Evolutionary conservation across 2,113 vertebrate species (phyloP).

Genomic region (Laticauda laticaudata): DNA sequence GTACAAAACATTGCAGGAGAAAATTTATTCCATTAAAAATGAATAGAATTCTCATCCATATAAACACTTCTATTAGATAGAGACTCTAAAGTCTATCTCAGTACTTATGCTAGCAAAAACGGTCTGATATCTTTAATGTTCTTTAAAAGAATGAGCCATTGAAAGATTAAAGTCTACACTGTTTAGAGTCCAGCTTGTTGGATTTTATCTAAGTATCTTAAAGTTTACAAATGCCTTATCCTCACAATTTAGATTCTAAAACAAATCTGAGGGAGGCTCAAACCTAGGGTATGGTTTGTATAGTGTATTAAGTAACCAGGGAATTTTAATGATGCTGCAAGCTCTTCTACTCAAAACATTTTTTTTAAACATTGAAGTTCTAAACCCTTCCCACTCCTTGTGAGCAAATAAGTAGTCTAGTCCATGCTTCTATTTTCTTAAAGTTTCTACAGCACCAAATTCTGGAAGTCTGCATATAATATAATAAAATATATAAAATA

Average conservation of each 20-base stretch:
- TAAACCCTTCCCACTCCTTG: constrained; percentile 20
- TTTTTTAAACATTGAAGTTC: background rate
- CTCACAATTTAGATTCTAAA: constrained; percentile 33
- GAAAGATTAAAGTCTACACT: constrained; percentile 37
- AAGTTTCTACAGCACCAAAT: background rate
- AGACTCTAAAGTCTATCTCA: background rate
- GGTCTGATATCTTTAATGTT: constrained; percentile 33
- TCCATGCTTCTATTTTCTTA: constrained; percentile 3
- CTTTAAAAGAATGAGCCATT: constrained; percentile 49
- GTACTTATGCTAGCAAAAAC: background rate
- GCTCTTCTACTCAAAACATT: constrained; percentile 16
- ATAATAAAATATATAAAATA: background rate
- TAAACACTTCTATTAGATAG: background rate
- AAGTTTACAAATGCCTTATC: constrained; percentile 46
- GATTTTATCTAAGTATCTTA: constrained; percentile 37
- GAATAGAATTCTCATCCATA: background rate
- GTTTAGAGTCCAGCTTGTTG: constrained; percentile 40
- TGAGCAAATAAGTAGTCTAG: constrained; percentile 16
- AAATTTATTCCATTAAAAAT: constrained; percentile 5
- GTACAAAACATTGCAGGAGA: background rate
- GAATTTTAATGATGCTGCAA: background rate
- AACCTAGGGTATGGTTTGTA: background rate
- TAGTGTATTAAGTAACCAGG: constrained; percentile 19
- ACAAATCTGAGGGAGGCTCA: background rate
- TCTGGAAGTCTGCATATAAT: background rate